phyloP scores from a whole-genome alignment of 2,888 invertebrate species.

The Nebria brevicollis region DNA sequence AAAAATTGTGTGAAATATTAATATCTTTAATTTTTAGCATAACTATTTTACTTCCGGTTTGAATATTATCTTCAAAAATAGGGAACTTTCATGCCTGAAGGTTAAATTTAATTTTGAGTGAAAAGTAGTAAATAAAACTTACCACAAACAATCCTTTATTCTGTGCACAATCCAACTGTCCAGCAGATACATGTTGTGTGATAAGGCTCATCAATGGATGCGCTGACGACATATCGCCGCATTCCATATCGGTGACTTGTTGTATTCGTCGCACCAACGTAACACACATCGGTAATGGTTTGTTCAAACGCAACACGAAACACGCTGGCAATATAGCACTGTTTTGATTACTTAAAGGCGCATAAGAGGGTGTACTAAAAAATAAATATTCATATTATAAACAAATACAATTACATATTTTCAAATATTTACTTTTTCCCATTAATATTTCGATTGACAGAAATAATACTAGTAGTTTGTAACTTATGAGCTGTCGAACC shows the following conservation, averaged over 20 bases:
- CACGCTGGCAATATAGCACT: slow-evolving; percentile 91
- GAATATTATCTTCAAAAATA: too few relatives aligned
- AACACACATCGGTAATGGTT: slow-evolving; percentile 86
- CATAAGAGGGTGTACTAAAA: slow-evolving; percentile 79
- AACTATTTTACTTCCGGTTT: too few relatives aligned
- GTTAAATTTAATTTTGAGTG: not conserved
- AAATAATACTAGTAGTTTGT: slow-evolving; percentile 77
- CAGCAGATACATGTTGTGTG: slow-evolving; percentile 80
- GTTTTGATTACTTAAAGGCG: slow-evolving; percentile 82
- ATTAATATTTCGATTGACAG: slow-evolving; percentile 73
- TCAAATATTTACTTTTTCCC: slow-evolving; percentile 74
- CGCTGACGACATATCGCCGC: slow-evolving; percentile 66
- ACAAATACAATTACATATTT: not conserved
- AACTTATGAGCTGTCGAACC: slow-evolving; percentile 87
- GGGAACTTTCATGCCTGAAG: too few relatives aligned
- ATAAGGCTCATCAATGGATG: slow-evolving; percentile 81
- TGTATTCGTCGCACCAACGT: slow-evolving; percentile 76
- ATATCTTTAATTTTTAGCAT: too few relatives aligned
- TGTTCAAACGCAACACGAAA: slow-evolving; percentile 82
- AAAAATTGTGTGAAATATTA: too few relatives aligned
- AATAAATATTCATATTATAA: not conserved
- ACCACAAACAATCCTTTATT: slow-evolving; percentile 88
- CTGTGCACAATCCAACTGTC: slow-evolving; percentile 76
- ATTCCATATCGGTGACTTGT: slow-evolving; percentile 69
- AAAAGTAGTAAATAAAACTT: slow-evolving; percentile 57